Evolutionary conservation across 2,888 invertebrate species (phyloP), one percentile per base, ranked within the genome.

Genomic region (Orthonychiurus folsomi): DNA sequence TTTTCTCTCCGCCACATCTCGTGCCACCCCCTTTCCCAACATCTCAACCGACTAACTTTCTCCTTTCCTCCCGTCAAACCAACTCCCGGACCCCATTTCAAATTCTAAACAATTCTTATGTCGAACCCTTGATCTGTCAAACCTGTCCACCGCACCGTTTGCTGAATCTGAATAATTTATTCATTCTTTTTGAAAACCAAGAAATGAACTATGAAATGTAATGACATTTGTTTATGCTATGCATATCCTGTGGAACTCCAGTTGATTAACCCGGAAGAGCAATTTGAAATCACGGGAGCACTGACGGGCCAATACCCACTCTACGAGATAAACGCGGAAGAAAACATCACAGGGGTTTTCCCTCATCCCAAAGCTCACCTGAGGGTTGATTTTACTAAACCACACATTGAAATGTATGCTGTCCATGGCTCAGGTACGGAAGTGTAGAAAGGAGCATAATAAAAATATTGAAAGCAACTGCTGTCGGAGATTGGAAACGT

Each of bases 401-500:
- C 72, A 24, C 68, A 63, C 54, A 67, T 69, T 55, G 60, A 56
- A 62, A 54, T 68, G 61, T 67, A 65, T 60, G 63, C 68, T 53
- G 65, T 72, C 57, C 68, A 68, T 62, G 72, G 72, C 18, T 60
- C 60, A 72, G 70, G 72, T 70, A 68, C 53, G 57, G 3, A n/a
- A n/a, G n/a, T n/a, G 48, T 48, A 48, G 15, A 48, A 48, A 48
- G n/a, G 48, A 15, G n/a, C 48, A 48, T n/a, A n/a, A 15, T 48
- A n/a, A 15, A 48, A 48, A 15, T 15, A 15, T 48, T 48, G n/a
- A n/a, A 48, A n/a, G 48, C 48, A 48, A 48, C n/a, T 48, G 9
- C 56, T 56, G 20, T 56, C 56, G 20, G 21, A 48, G 48, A n/a
- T 15, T 15, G n/a, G 48, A 48, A 12, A 15, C 48, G 48, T n/a